Base-by-base conservation (phyloP, 2,888 invertebrate genomes). In the Masnerella sp. region DNA sequence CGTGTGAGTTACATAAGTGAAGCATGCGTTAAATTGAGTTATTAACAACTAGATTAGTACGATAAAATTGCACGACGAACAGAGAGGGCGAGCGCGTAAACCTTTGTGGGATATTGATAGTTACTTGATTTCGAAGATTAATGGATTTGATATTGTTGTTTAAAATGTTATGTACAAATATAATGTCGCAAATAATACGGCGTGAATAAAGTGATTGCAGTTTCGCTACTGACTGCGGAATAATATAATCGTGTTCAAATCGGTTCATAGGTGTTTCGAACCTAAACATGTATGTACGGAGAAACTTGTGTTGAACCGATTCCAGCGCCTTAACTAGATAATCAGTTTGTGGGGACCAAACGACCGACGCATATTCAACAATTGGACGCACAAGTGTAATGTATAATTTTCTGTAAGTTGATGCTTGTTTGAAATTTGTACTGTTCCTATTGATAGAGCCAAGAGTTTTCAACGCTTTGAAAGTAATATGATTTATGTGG, bases 391-490 rank as follows among this genome's bases (percentile, higher is more conserved):
- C 42, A 1, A 43, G 22, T 7, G 20, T 5, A 1, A 43, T 11
- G 11, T 22, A 20, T 14, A 43, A 7, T 1, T 4, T 9, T n/a
- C 11, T 43, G 12, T 43, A 43, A 8, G 42, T 43, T 9, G 11
- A 20, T 2, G 42, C n/a, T 7, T n/a, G 15, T 43, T 11, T 18
- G 20, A 43, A 43, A 20, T 14, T 1, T n/a, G 8, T 5, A 43
- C 7, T 11, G 20, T 43, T 20, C 9, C 42, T 43, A 43, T 43
- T 22, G 1, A 43, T 43, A 20, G 20, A 43, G 5, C 42, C 22
- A 5, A 43, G 11, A 4, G 12, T 38, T 38, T 15, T 14, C 38
- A 38, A 15, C 1, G 20, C 42, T 11, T 43, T 43, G 2, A 22
- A 43, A 11, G 5, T 8, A n/a, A 20, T 43, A 4, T 43, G 9